A percentile compares a stretch with the other conserved stretches of the same genome.
Evolutionary conservation across 2,797 vertebrate genomes (phyloP).

Genomic region (Paguma larvata): DNA sequence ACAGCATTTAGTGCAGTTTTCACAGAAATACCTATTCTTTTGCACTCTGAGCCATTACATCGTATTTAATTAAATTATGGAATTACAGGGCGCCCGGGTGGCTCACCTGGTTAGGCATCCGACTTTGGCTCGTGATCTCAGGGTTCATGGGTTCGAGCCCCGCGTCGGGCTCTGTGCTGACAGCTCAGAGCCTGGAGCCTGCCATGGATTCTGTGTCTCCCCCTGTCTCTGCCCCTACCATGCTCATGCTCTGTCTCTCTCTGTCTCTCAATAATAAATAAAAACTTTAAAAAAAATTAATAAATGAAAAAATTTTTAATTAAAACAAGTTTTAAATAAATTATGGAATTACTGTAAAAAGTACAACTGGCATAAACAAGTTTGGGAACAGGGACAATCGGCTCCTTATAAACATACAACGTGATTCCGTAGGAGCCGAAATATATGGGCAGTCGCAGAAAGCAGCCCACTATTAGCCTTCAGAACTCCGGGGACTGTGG

Average conservation of each 20-base stretch:
- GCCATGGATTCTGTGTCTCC: too few relatives aligned
- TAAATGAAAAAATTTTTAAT: neutral
- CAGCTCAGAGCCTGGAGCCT: too few relatives aligned
- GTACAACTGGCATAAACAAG: constrained; percentile 7
- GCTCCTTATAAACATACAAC: neutral
- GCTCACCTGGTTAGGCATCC: too few relatives aligned
- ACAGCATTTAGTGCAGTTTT: neutral
- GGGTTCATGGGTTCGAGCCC: too few relatives aligned
- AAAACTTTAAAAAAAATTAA: too few relatives aligned
- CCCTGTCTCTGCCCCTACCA: too few relatives aligned
- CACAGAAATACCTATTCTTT: neutral
- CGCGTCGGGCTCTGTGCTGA: too few relatives aligned
- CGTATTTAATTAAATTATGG: constrained; percentile 42
- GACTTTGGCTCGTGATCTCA: too few relatives aligned
- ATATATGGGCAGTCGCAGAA: rapidly evolving
- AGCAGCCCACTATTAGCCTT: neutral
- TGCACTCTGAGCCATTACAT: neutral
- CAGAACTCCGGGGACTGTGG: rapidly evolving
- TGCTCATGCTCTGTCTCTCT: too few relatives aligned
- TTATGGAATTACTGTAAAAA: constrained; percentile 53
- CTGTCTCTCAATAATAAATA: too few relatives aligned
- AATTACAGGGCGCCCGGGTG: neutral
- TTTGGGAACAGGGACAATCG: neutral
- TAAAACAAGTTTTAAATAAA: constrained; percentile 18
- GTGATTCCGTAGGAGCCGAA: neutral